Base-by-base conservation (phyloP, 2,797 vertebrate species). In the Ctenochaetus hawaiiensis region DNA sequence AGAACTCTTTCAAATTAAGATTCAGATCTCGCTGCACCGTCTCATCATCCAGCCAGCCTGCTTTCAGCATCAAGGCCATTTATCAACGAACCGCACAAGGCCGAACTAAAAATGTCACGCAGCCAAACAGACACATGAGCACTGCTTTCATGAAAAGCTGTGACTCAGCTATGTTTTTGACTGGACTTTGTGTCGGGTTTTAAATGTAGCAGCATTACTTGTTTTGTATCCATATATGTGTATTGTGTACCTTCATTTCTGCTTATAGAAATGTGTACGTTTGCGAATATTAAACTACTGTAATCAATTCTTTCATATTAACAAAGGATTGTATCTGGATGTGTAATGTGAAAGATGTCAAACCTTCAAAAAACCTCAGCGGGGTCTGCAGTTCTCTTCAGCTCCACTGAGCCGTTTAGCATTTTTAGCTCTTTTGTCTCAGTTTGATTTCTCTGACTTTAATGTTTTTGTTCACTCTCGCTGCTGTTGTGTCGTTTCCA, bases 51-150 rank as follows among this genome's bases (percentile, higher is more conserved):
- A 68, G 59, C 57, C 52, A 0, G 26, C 11, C 37, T 14, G 63
- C 56, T 44, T 62, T 69, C 41, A 54, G 67, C 74, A 41, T 14
- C 64, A 54, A 66, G 64, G 71, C 56, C 56, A 12, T 14, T 1
- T 23, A 81, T 89, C 80, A 60, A 61, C 71, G 47, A 53, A 5
- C 45, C 57, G 12, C 48, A 16, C 47, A 66, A 51, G 71, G 65
- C 26, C 58, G 4, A 53, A 53, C 56, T 64, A 65, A 78, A 72
- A 82, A 59, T 20, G 0, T 51, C 8, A 8, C 10, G 7, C 8
- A 51, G 10, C 26, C 14, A 26, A 53, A 41, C 4, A 78, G 39
- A 63, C 44, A 59, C 34, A 48, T 11, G 9, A n/a, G 61, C 48
- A 34, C 13, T n/a, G 75, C 72, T 56, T 5, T 58, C n/a, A n/a